Base-by-base conservation (phyloP, 1,140 invertebrate species). In the Procambarus virginalis region DNA sequence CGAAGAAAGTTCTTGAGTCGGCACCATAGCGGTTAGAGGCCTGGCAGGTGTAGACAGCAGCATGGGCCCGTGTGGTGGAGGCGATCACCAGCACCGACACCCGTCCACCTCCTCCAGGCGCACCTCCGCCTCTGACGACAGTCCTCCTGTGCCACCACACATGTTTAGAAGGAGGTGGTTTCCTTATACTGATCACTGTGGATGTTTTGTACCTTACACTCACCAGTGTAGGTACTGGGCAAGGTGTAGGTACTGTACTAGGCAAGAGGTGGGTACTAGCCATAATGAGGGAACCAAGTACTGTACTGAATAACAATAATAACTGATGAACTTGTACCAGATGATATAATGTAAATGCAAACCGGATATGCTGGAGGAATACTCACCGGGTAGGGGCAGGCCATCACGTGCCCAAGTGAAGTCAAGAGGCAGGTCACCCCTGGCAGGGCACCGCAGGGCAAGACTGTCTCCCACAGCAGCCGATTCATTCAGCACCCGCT, bases 371-470 rank as follows among this genome's bases (percentile, higher is more conserved):
- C 51, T 55, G 51, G 12, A 55, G 8, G 51, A 55, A 55, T 55
- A 83, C 20, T 83, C 51, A 85, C 86, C 82, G 8, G 91, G 49
- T 34, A 91, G 49, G 46, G 91, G 58, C 3, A 89, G 49, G 17
- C 91, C 92, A 45, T 92, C 93, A 9, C 91, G 86, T n/a, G 91
- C 89, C 93, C 93, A 93, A 45, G 90, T 92, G 82, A 93, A 88
- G 58, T 88, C 76, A 12, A 93, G 84, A 9, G 93, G 93, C 17
- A 88, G 60, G 80, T 93, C 92, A 9, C 93, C 93, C 6, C 80
- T 34, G 12, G 92, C 92, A 1, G 82, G 58, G 73, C 93, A 93
- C 34, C 84, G 58, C 64, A 93, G 81, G 20, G 58, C 58, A 0
- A 91, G 89, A 10, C 80, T 77, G 3, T 90, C 82, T 5, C 92